Conservation (phyloP, 1,140 invertebrate species). For the Pachyrhynchus sulphureomaculatus region DNA sequence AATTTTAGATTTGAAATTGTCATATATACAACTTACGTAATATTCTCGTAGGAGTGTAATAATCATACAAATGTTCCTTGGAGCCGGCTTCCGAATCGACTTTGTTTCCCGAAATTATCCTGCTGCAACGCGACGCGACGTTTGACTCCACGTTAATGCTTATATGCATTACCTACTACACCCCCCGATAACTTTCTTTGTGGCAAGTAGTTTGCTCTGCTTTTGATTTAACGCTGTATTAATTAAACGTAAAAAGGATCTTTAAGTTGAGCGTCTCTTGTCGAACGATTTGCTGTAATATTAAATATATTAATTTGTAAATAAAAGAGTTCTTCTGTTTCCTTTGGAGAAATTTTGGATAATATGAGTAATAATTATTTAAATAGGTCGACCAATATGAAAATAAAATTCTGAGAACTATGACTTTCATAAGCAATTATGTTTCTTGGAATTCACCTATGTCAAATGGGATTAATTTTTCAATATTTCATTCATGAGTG, state of each 20-base stretch:
- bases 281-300: not conserved
- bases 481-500: too few species aligned
- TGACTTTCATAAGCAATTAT: too few species aligned
- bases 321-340: too few species aligned
- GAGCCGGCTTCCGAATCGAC: constrained; percentile 12
- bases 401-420: too few species aligned
- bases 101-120: constrained; percentile 20
- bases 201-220: constrained; percentile 1
- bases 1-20: constrained; percentile 18
- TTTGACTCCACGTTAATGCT: constrained; percentile 18
- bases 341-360: too few species aligned
- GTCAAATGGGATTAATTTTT: too few species aligned
- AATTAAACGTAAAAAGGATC: not conserved
- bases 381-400: too few species aligned
- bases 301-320: too few species aligned
- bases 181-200: constrained; percentile 11
- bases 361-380: too few species aligned
- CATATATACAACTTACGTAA: constrained; percentile 18
- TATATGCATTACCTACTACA: constrained; percentile 19
- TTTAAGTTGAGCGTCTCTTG: not conserved
- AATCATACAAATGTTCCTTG: constrained; percentile 22
- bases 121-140: constrained; percentile 9
- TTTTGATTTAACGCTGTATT: constrained; percentile 5
- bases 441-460: too few species aligned
- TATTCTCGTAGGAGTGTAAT: constrained; percentile 14